Percentiles rank a stretch among this genome's conserved stretches.
Conservation (phyloP, 2,113 vertebrate species). For the Daubentonia madagascariensis region DNA sequence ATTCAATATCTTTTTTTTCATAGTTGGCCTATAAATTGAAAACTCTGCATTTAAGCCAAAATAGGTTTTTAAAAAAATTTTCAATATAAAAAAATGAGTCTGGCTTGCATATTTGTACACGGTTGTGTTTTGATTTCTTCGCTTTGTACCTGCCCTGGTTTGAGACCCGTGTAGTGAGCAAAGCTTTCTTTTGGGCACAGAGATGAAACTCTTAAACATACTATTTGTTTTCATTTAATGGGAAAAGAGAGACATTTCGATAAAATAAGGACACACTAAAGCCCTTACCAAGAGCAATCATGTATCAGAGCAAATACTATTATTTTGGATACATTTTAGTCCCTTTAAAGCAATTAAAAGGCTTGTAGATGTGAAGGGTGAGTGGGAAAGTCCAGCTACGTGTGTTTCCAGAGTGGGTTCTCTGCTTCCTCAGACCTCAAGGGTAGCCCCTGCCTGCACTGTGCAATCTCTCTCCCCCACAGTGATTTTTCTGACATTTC, state of each 20-base stretch:
- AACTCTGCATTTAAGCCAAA: background rate
- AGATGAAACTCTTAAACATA: background rate
- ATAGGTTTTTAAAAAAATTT: background rate
- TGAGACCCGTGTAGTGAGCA: background rate
- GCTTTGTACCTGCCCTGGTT: rapidly evolving
- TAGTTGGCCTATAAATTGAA: background rate
- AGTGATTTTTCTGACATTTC: rapidly evolving
- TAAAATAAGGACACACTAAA: background rate
- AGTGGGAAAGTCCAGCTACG: rapidly evolving
- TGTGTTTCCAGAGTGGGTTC: background rate
- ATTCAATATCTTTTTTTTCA: too few species aligned
- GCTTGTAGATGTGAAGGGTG: too few species aligned
- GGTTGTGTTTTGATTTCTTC: too few species aligned
- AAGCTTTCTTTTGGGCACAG: too few species aligned
- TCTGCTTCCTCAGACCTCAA: rapidly evolving
- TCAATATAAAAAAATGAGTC: rapidly evolving
- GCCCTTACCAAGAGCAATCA: background rate
- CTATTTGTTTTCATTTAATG: background rate
- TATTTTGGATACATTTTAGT: rapidly evolving
- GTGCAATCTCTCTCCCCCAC: rapidly evolving
- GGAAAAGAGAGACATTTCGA: background rate
- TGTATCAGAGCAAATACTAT: background rate
- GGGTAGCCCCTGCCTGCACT: rapidly evolving
- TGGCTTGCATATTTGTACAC: rapidly evolving
- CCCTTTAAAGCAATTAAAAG: too few species aligned